Percentiles rank a stretch among this genome's conserved stretches.
Evolutionary conservation across 2,888 invertebrate genomes (phyloP).

Genomic region (Unio delphinus): DNA sequence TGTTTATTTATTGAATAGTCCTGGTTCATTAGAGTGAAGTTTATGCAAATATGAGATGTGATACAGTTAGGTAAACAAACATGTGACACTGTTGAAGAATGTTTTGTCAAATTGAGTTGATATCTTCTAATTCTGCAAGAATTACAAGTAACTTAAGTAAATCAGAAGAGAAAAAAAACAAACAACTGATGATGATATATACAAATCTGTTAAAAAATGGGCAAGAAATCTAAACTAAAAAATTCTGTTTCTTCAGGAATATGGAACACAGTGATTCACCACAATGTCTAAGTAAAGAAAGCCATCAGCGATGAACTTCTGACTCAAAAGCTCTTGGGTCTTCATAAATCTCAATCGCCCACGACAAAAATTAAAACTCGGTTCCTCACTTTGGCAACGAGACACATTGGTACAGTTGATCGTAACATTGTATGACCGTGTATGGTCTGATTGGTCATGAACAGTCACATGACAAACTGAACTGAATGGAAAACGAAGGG

Average conservation of each 20-base stretch:
- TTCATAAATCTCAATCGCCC: conserved; percentile 21
- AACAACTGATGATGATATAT: too few species aligned
- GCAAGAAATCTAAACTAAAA: background rate
- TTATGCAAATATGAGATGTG: too few species aligned
- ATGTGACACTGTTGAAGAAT: too few species aligned
- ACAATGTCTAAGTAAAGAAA: conserved; percentile 11
- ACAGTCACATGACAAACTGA: conserved; percentile 12
- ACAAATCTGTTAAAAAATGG: too few species aligned
- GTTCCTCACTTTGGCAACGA: conserved; percentile 15
- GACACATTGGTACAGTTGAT: conserved; percentile 22
- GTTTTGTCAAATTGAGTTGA: too few species aligned
- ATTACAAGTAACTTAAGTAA: too few species aligned
- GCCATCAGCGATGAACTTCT: conserved; percentile 12
- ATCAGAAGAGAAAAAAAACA: too few species aligned
- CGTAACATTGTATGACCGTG: conserved; percentile 1
- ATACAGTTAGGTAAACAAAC: too few species aligned
- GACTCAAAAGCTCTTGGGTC: conserved; percentile 15
- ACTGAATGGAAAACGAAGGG: conserved; percentile 47
- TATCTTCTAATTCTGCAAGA: too few species aligned
- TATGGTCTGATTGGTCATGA: conserved; percentile 1
- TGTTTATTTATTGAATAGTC: too few species aligned
- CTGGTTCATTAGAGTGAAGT: too few species aligned
- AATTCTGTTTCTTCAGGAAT: background rate
- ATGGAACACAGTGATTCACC: background rate
- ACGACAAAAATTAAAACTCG: conserved; percentile 16